These are phyloP conservation scores for Spongilla lacustris DNA, from an alignment of 37 sponge, comb jelly and placozoan genomes.

Conservation along the genomic window DNA sequence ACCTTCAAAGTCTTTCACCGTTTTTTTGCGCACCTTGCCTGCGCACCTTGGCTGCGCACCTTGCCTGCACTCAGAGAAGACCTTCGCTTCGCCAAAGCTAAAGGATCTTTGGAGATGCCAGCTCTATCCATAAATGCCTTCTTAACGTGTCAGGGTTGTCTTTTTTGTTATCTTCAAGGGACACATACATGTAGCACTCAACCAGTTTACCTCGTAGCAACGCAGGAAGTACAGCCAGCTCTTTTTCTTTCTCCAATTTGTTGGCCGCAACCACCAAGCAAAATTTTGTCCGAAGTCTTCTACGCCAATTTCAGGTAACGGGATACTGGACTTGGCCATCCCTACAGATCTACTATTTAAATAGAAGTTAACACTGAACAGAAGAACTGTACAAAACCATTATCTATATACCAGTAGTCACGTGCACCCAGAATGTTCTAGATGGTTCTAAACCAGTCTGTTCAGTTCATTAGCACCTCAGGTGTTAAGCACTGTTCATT, in stretches of 20 bases:
- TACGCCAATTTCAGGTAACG: conserved; percentile 27
- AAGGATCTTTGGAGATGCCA: conserved; percentile 26
- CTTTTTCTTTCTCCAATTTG: conserved; percentile 44
- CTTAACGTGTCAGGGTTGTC: conserved; percentile 16
- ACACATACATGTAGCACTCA: conserved; percentile 27
- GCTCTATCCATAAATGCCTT: conserved; percentile 7
- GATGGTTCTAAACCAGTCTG: no score
- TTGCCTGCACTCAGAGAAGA: conserved; percentile 10
- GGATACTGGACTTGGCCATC: background rate
- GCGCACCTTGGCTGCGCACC: no score
- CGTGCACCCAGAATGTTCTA: no score
- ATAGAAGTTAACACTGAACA: background rate
- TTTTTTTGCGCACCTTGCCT: conserved; percentile 22
- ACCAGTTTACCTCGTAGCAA: conserved; percentile 41
- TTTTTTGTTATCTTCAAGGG: conserved; percentile 26
- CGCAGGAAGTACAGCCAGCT: conserved; percentile 22
- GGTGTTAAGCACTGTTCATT: no score
- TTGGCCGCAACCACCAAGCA: conserved; percentile 34
- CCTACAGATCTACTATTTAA: background rate
- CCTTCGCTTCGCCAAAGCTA: conserved; percentile 6
- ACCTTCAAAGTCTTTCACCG: conserved; percentile 8
- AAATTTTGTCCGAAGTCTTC: conserved; percentile 48
- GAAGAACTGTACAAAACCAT: no score
- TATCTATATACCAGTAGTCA: no score
- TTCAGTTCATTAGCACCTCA: no score